Conservation (phyloP, 2,797 vertebrate species). For the Selene dorsalis region DNA sequence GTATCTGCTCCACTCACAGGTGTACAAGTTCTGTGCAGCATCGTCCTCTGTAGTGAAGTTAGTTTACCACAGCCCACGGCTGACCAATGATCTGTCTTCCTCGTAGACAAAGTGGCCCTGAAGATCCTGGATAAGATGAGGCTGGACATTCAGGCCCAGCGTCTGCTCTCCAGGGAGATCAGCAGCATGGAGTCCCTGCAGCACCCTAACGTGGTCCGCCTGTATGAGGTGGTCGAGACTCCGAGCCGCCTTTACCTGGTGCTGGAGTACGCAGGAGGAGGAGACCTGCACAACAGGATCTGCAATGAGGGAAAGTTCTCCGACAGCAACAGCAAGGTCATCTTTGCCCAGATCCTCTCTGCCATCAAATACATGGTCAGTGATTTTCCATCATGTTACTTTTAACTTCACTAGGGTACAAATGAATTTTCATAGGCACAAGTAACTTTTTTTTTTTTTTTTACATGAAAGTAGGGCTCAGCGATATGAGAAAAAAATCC, state of each 20-base stretch:
- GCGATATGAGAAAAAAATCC: no score
- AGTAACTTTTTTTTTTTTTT: no score
- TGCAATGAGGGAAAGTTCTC: slow-evolving; percentile 88
- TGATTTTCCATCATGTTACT: background rate
- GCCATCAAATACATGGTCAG: slow-evolving; percentile 97
- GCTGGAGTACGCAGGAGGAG: slow-evolving; percentile 94
- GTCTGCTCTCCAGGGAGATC: slow-evolving; percentile 91
- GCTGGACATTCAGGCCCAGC: slow-evolving; percentile 89
- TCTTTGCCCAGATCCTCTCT: slow-evolving; percentile 94
- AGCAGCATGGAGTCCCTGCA: slow-evolving; percentile 92
- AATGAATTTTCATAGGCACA: no score
- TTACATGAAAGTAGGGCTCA: no score
- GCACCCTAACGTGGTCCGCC: slow-evolving; percentile 92
- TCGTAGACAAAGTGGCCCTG: slow-evolving; percentile 95
- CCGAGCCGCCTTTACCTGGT: slow-evolving; percentile 91
- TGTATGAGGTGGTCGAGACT: slow-evolving; percentile 95
- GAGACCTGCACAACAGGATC: slow-evolving; percentile 93
- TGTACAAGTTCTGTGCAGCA: background rate
- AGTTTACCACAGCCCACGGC: background rate
- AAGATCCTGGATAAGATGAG: slow-evolving; percentile 94
- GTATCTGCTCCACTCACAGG: background rate
- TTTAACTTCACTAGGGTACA: no score
- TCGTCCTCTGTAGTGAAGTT: no score
- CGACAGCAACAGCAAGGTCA: slow-evolving; percentile 88
- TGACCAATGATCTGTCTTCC: slow-evolving; percentile 6